Conservation (phyloP, 1,140 invertebrate species). For the Aphis craccivora region DNA sequence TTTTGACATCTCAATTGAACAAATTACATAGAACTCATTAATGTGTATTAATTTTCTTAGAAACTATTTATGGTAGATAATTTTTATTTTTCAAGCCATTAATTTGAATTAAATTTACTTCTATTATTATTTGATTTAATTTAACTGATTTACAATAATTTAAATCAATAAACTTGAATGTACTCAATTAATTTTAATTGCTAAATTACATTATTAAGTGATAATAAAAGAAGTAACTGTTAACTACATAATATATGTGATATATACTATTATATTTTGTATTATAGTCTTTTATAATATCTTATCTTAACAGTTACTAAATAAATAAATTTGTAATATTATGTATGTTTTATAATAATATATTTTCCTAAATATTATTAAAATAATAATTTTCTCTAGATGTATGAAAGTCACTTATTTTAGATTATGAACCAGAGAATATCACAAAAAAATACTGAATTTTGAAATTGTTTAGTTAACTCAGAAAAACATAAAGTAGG, state of each 20-base stretch:
- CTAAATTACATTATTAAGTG: constrained; percentile 3
- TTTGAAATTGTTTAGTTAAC: too few species aligned
- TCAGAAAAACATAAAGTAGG: too few species aligned
- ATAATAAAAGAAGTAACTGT: background rate
- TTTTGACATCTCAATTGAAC: background rate
- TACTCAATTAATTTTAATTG: background rate
- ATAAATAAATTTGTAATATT: too few species aligned
- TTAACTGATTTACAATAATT: background rate
- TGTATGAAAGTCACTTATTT: background rate
- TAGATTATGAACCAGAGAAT: background rate
- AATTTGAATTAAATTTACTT: background rate
- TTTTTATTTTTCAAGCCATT: background rate
- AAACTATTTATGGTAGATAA: background rate
- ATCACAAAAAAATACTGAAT: too few species aligned
- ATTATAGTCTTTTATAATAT: too few species aligned
- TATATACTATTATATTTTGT: background rate
- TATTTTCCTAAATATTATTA: too few species aligned
- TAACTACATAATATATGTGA: too few species aligned
- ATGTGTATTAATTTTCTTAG: background rate
- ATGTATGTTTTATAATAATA: too few species aligned
- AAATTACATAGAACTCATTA: background rate
- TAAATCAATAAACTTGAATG: background rate
- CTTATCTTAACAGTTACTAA: too few species aligned
- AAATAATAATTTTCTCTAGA: too few species aligned
- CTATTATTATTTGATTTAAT: background rate